These are phyloP conservation scores for Galaxea fascicularis DNA, from an alignment of 92 coral and sea anemone genomes.

Conservation along the genomic window DNA sequence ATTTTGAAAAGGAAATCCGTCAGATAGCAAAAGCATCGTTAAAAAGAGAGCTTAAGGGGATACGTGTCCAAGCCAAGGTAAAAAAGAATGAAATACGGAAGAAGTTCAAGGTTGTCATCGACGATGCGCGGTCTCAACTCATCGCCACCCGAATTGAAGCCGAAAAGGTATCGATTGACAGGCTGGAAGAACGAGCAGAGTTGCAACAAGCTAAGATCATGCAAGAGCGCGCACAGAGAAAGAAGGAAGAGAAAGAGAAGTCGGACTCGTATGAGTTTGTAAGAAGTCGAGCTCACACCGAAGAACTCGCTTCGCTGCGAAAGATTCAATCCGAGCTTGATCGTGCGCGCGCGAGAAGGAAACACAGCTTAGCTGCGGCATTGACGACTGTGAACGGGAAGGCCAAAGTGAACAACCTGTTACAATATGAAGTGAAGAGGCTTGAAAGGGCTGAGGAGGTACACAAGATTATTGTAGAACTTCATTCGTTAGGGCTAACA, in stretches of 20 bases:
- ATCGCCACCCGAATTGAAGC: slow-evolving; percentile 78
- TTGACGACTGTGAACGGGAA: slow-evolving; percentile 59
- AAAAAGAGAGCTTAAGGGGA: slow-evolving; percentile 59
- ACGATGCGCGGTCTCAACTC: slow-evolving; percentile 79
- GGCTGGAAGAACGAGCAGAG: slow-evolving; percentile 69
- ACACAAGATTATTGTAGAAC: slow-evolving; percentile 73
- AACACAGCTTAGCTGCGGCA: slow-evolving; percentile 60
- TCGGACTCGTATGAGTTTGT: neutral
- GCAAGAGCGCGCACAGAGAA: slow-evolving; percentile 69
- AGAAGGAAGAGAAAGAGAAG: slow-evolving; percentile 33
- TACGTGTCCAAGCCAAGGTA: slow-evolving; percentile 67
- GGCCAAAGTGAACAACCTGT: slow-evolving; percentile 70
- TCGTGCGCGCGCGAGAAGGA: slow-evolving; percentile 83
- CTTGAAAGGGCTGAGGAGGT: slow-evolving; percentile 86
- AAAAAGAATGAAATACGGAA: slow-evolving; percentile 64
- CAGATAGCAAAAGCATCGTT: slow-evolving; percentile 54
- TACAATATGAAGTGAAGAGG: slow-evolving; percentile 72
- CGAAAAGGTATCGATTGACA: slow-evolving; percentile 66
- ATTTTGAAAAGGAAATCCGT: slow-evolving; percentile 66
- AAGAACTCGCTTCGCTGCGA: slow-evolving; percentile 71
- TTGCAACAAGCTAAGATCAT: slow-evolving; percentile 72
- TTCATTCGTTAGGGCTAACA: slow-evolving; percentile 67
- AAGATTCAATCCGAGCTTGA: slow-evolving; percentile 85
- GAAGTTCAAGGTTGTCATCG: slow-evolving; percentile 71
- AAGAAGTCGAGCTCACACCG: slow-evolving; percentile 50